Percentiles rank a stretch among this genome's conserved stretches.
These are phyloP conservation scores for Poeciliopsis turrubarensis DNA, from an alignment of 2,113 vertebrate genomes.

Conservation along the genomic window DNA sequence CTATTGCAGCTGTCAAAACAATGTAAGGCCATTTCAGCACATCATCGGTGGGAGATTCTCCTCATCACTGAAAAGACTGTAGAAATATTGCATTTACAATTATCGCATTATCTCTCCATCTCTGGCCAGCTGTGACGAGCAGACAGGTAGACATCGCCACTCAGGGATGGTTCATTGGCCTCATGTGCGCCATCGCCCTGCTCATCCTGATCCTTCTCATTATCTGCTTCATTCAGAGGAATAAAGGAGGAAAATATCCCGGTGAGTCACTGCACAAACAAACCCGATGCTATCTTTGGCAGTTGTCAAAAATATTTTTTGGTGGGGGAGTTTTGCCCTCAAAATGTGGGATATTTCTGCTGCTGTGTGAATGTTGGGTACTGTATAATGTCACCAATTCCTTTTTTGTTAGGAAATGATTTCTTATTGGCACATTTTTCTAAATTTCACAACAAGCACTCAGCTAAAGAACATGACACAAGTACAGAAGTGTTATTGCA, in stretches of 20 bases:
- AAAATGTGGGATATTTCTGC: background rate
- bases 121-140: constrained; percentile 88
- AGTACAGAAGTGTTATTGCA: background rate
- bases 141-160: constrained; percentile 97
- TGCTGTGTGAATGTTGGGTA: background rate
- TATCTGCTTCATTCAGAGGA: constrained; percentile 98
- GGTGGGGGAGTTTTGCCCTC: background rate
- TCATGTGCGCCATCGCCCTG: constrained; percentile 98
- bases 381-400: background rate
- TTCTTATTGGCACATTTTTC: background rate
- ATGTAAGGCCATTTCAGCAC: background rate
- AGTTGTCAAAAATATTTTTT: background rate
- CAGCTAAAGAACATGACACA: background rate
- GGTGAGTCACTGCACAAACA: constrained; percentile 77
- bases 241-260: constrained; percentile 99
- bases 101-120: constrained; percentile 21
- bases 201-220: constrained; percentile 97
- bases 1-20: constrained; percentile 1
- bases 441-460: background rate
- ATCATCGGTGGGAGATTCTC: background rate
- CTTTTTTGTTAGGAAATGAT: background rate
- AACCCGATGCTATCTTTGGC: background rate
- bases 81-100: background rate
- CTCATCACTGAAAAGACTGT: background rate
- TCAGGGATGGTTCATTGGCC: constrained; percentile 99